phyloP scores from a whole-genome alignment of 2,113 vertebrate species.

The Bostrychus sinensis region DNA sequence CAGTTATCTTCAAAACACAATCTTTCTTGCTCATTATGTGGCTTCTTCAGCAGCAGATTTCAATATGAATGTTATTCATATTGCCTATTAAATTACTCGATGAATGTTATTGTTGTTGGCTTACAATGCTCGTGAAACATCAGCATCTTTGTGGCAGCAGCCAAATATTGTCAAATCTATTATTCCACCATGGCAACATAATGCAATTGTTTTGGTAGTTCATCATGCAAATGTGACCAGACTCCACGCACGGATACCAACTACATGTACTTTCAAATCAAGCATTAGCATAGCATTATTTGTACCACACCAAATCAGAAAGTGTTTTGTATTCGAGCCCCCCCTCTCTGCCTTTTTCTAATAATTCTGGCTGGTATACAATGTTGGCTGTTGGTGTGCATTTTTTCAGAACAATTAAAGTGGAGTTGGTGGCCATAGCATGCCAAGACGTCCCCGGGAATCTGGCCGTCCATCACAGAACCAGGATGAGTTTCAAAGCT shows the following conservation, averaged over 20 bases:
- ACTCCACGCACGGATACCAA: not conserved
- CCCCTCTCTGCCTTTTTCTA: constrained; percentile 22
- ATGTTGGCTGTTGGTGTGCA: constrained; percentile 40
- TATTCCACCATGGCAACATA: constrained; percentile 2
- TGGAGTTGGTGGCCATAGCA: constrained; percentile 46
- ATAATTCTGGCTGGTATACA: constrained; percentile 37
- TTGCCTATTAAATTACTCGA: constrained; percentile 40
- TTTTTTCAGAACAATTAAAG: constrained; percentile 69
- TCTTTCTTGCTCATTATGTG: constrained; percentile 41
- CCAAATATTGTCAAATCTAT: constrained; percentile 17
- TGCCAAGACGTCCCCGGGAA: constrained; percentile 69
- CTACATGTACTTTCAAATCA: constrained; percentile 7
- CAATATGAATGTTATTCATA: constrained; percentile 50
- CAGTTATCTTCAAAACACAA: constrained; percentile 41
- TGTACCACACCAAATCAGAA: constrained; percentile 1
- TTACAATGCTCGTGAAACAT: constrained; percentile 42
- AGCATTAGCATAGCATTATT: constrained; percentile 11
- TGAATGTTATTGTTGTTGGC: constrained; percentile 35
- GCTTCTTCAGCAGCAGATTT: constrained; percentile 38
- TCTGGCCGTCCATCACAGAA: constrained; percentile 73
- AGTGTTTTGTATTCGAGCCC: not conserved
- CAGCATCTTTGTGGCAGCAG: constrained; percentile 45
- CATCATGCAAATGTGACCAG: constrained; percentile 9
- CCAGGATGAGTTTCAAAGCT: constrained; percentile 68
- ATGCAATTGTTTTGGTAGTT: constrained; percentile 12